These are phyloP conservation scores for Oenanthe melanoleuca DNA, from an alignment of 2,113 vertebrate genomes.

Conservation along the genomic window DNA sequence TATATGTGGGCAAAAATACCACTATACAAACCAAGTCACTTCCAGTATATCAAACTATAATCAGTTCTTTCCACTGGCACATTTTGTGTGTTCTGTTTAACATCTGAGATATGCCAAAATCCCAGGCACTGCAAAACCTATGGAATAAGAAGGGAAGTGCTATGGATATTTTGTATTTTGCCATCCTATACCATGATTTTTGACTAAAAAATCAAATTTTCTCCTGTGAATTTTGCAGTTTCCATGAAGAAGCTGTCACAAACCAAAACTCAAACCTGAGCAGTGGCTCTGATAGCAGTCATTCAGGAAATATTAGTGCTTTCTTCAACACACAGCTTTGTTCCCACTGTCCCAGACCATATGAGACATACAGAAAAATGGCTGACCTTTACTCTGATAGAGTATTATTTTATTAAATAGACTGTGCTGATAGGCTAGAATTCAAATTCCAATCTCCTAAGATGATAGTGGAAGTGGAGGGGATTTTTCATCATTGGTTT, in stretches of 20 bases:
- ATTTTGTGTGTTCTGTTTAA: neutral
- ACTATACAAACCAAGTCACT: neutral
- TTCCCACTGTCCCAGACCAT: neutral
- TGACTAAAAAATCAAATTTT: neutral
- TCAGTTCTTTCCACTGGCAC: neutral
- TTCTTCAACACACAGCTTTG: neutral
- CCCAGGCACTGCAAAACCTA: neutral
- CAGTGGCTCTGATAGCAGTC: neutral
- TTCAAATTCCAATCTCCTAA: neutral
- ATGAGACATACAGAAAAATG: neutral
- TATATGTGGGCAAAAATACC: neutral
- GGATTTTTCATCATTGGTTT: neutral
- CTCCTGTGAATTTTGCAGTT: neutral
- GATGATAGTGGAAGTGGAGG: neutral
- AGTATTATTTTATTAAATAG: neutral
- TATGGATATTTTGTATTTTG: neutral
- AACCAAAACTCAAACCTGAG: neutral
- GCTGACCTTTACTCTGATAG: neutral
- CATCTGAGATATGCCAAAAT: neutral
- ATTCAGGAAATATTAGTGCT: neutral
- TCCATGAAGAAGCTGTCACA: neutral
- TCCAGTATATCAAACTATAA: neutral
- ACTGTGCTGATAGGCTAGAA: neutral
- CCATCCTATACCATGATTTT: neutral
- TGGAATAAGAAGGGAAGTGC: neutral